A percentile compares a stretch with the other conserved stretches of the same genome.
Evolutionary conservation across 1,140 invertebrate species (phyloP).

Genomic region (Papilio machaon): DNA sequence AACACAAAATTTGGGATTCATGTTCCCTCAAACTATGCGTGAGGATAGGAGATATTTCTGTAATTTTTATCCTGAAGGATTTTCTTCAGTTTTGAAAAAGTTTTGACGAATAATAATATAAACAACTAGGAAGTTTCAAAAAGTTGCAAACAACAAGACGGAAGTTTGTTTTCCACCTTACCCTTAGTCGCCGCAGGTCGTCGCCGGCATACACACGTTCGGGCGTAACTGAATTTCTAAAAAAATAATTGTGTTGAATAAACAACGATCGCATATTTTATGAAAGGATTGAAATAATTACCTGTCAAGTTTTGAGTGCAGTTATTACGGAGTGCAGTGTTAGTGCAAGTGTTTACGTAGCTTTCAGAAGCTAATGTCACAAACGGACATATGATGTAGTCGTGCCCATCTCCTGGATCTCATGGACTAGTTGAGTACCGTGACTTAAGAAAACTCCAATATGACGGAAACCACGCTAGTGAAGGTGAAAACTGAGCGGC

Average conservation of each 20-base stretch:
- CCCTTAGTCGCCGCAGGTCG: constrained; percentile 45
- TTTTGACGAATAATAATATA: constrained; percentile 35
- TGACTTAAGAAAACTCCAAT: constrained; percentile 41
- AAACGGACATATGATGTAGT: constrained; percentile 40
- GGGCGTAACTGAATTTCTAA: constrained; percentile 41
- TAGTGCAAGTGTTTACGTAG: constrained; percentile 35
- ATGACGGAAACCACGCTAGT: constrained; percentile 68
- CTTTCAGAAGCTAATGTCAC: constrained; percentile 30
- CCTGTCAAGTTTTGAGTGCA: constrained; percentile 12
- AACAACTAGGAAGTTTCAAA: constrained; percentile 55
- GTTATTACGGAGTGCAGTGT: constrained; percentile 33
- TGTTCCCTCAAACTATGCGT: constrained; percentile 71
- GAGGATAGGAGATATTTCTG: constrained; percentile 53
- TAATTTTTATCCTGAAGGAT: constrained; percentile 29
- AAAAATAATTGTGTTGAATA: constrained; percentile 37
- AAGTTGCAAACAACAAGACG: constrained; percentile 54
- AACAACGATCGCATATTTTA: constrained; percentile 41
- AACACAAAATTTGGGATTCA: constrained; percentile 81
- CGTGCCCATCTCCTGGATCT: constrained; percentile 12
- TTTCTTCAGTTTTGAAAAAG: constrained; percentile 40
- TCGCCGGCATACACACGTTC: constrained; percentile 45
- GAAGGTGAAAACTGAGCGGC: constrained; percentile 90
- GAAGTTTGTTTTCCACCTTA: constrained; percentile 61
- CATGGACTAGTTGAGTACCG: constrained; percentile 8
- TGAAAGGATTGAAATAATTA: constrained; percentile 26